Base-by-base conservation (phyloP, 2,113 vertebrate genomes). In the Varanus komodoensis region DNA sequence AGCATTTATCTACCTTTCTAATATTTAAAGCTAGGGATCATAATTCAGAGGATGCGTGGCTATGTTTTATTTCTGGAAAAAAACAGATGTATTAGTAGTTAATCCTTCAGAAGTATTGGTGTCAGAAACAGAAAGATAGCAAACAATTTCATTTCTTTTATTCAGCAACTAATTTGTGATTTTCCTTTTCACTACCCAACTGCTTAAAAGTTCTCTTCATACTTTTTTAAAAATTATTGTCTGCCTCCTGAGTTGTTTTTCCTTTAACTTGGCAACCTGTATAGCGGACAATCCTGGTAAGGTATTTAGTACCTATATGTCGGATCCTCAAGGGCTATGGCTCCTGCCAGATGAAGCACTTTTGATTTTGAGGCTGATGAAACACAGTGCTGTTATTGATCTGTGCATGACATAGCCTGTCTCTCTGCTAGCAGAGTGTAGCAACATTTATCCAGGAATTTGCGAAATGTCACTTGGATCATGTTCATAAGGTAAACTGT, bases 361-460 rank as follows among this genome's bases (percentile, higher is more conserved):
- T 97, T 96, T 97, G 97, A 97, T 97, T 97, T 97, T 96, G 96
- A 97, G 91, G 93, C 97, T 97, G 97, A 98, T 98, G 97, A 98
- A 97, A 97, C 93, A 96, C 95, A 91, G 96, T 95, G 94, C 92
- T 94, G 34, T 97, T 97, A 98, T 98, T 97, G 97, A 98, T 98
- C 97, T 97, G 96, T 96, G 96, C 96, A 95, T 97, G 98, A 97
- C 97, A 97, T 92, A 96, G 97, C 92, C 96, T 96, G 96, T 96
- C 96, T 97, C 92, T 97, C 95, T 97, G 94, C 96, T 95, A 94
- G 95, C 95, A 95, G 96, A 98, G 96, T 97, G 95, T 97, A 97
- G 97, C 97, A 98, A 98, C 97, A 98, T 98, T 98, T 98, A 98
- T 98, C 97, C 97, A 98, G 97, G 98, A 98, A 97, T 98, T 98